These are phyloP conservation scores for Amphipyra tragopoginis DNA, from an alignment of 2,888 invertebrate species.

Conservation along the genomic window DNA sequence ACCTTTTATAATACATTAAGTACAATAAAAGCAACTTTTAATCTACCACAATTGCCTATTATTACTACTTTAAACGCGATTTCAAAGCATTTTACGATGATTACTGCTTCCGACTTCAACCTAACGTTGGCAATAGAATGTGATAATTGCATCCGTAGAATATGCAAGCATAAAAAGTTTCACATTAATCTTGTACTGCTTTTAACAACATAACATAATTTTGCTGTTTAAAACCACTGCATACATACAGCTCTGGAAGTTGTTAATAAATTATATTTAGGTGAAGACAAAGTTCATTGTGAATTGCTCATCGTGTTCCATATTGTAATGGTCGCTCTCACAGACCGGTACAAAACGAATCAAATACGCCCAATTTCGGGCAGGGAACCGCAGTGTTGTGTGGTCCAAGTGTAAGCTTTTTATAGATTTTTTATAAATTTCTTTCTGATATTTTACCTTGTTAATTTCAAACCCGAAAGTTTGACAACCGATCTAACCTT, in stretches of 20 bases:
- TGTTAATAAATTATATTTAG: not conserved
- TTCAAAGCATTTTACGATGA: conserved; percentile 28
- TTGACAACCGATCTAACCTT: too few relatives aligned
- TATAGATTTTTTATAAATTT: not conserved
- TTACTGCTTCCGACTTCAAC: conserved; percentile 25
- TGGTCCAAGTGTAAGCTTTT: conserved; percentile 48
- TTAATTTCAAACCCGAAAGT: too few relatives aligned
- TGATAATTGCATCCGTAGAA: conserved; percentile 11
- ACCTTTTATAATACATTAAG: too few relatives aligned
- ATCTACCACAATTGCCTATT: conserved; percentile 1
- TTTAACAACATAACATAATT: not conserved
- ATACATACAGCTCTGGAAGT: not conserved
- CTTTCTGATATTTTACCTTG: not conserved
- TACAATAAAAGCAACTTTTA: not conserved
- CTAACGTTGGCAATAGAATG: conserved; percentile 13
- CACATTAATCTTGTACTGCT: not conserved
- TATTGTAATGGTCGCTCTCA: conserved; percentile 16
- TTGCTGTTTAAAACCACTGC: too few relatives aligned
- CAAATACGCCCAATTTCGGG: conserved; percentile 62
- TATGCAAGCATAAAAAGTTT: conserved; percentile 7
- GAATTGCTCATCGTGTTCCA: conserved; percentile 3
- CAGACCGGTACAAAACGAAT: conserved; percentile 56
- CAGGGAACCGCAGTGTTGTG: conserved; percentile 50
- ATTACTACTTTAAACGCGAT: conserved; percentile 26
- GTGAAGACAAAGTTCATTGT: conserved; percentile 3